Base-by-base conservation (phyloP, 2,888 invertebrate genomes). In the Lymantria monacha region DNA sequence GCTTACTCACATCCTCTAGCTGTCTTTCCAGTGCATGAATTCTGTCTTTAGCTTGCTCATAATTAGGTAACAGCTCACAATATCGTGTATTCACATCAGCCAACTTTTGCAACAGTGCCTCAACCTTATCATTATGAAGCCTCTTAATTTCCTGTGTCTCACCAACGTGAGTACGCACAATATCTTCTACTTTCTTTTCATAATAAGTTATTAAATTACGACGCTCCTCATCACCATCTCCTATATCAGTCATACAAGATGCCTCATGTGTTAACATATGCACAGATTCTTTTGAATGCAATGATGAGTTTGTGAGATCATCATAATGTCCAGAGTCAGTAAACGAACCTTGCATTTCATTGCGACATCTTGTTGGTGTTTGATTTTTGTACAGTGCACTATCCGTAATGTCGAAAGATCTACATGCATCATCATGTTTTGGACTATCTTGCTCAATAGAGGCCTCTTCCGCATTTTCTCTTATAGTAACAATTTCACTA, bases 321-420 rank as follows among this genome's bases (percentile, higher is more conserved):
- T 97, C 97, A 83, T 95, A 97, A 85, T 96, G 96, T 42, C 97
- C 97, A 8, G 96, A 97, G 83, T 97, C 97, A 49, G 96, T 95
- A 72, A 96, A 94, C 30, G 96, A 96, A 60, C 94, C 94, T 69
- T 94, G 94, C 92, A 95, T 93, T 76, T 96, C 95, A 81, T 85
- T 88, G 53, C 87, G 79, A 61, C 87, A 81, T 55, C 89, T 80
- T 12, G 85, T 88, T 44, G 91, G 88, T 47, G 90, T 87, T 60
- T 83, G 81, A 46, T 85, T 81, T 70, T 92, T 91, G 61, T 83
- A 92, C 55, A 92, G 72, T 33, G 92, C 82, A 59, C 92, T 89
- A 59, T 85, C 91, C 53, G 82, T 92, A 62, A 88, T 91, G 81
- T 89, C 84, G 75, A 75, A 90, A 76, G 91, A 75, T 61, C 81